These are phyloP conservation scores for Probosciger aterrimus DNA, from an alignment of 2,113 vertebrate genomes.

Conservation along the genomic window DNA sequence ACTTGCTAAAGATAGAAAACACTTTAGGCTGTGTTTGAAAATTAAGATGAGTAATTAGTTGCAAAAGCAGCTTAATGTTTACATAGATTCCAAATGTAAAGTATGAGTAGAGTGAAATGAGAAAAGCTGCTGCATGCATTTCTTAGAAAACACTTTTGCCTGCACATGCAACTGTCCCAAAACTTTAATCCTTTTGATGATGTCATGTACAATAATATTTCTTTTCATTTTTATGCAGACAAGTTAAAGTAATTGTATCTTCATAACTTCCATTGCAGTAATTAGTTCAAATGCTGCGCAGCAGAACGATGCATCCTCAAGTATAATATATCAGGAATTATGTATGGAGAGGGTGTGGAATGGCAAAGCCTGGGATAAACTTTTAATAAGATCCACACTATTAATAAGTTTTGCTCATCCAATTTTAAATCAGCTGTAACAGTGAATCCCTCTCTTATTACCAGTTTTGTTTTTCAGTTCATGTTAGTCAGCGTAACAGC, in stretches of 20 bases:
- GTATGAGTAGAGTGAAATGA: not conserved
- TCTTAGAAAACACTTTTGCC: not conserved
- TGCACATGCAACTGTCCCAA: not conserved
- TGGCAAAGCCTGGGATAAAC: not conserved
- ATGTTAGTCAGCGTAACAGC: not conserved
- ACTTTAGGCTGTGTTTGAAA: not conserved
- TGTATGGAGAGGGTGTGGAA: fast-evolving
- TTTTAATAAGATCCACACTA: not conserved
- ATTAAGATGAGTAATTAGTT: not conserved
- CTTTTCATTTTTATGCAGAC: not conserved
- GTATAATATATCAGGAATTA: not conserved
- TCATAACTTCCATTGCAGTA: not conserved
- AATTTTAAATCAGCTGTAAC: not conserved
- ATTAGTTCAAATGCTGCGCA: not conserved
- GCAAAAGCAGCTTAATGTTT: not conserved
- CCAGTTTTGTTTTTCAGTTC: not conserved
- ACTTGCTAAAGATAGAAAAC: not conserved
- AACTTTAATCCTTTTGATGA: not conserved
- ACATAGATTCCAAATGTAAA: not conserved
- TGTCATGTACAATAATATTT: not conserved
- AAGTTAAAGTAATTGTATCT: not conserved
- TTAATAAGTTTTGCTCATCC: not conserved
- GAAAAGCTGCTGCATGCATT: not conserved
- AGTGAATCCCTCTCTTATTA: not conserved
- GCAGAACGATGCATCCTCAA: not conserved